Evolutionary conservation across 2,888 invertebrate species (phyloP).

Genomic region (Macrosiphum euphorbiae): DNA sequence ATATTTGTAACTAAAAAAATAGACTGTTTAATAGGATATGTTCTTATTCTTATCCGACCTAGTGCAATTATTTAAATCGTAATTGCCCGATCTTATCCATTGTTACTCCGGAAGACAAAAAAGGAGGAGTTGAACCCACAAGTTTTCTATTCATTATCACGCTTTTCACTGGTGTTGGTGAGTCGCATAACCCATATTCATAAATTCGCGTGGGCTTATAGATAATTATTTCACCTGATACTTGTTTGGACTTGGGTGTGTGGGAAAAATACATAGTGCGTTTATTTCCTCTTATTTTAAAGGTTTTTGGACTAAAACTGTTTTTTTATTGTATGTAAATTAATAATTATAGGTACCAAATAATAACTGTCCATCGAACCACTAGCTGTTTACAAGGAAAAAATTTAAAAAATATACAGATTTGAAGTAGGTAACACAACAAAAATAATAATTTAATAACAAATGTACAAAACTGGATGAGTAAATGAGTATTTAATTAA

Average conservation of each 20-base stretch:
- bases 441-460: background rate
- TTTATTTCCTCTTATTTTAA: conserved; percentile 31
- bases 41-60: background rate
- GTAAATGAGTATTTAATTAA: background rate
- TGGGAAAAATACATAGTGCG: conserved; percentile 39
- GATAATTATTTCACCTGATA: conserved; percentile 28
- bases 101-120: conserved; percentile 20
- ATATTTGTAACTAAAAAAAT: background rate
- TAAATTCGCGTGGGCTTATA: conserved; percentile 30
- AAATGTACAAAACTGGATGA: background rate
- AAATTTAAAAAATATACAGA: background rate
- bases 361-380: background rate
- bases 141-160: conserved; percentile 56
- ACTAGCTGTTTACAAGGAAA: background rate
- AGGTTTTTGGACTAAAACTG: background rate
- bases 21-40: background rate
- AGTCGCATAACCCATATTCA: conserved; percentile 58
- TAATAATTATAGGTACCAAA: background rate
- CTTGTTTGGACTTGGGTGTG: background rate
- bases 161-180: conserved; percentile 17
- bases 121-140: conserved; percentile 20
- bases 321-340: conserved; percentile 12
- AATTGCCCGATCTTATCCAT: background rate
- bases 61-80: conserved; percentile 28
- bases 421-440: background rate